Conservation (phyloP, 1,140 invertebrate genomes). For the Habropoda laboriosa region DNA sequence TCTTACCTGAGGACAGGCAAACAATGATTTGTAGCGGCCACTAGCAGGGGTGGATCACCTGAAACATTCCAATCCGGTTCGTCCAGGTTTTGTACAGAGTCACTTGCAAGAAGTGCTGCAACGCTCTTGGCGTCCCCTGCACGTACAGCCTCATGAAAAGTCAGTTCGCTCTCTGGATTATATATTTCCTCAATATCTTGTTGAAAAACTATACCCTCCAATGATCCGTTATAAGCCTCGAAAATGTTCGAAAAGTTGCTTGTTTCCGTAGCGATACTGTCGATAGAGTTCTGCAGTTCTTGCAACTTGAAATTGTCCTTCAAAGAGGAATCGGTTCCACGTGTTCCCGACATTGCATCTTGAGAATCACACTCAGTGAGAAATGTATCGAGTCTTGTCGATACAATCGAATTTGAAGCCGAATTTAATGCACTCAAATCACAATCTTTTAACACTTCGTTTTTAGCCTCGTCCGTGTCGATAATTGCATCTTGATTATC, state of each 20-base stretch:
- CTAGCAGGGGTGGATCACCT: constrained; percentile 78
- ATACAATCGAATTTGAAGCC: neutral
- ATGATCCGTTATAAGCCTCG: neutral
- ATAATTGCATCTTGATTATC: neutral
- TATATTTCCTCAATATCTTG: neutral
- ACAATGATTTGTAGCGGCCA: constrained; percentile 76
- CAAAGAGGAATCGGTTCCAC: neutral
- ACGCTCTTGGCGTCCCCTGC: constrained; percentile 69
- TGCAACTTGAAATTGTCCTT: constrained; percentile 13
- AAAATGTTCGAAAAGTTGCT: neutral
- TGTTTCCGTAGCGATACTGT: neutral
- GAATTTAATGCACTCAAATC: neutral
- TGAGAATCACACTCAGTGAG: neutral
- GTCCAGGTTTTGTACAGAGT: constrained; percentile 73
- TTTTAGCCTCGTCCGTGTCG: neutral
- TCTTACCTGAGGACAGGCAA: constrained; percentile 74
- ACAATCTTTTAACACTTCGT: neutral
- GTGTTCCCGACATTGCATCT: constrained; percentile 22
- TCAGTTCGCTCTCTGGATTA: constrained; percentile 23
- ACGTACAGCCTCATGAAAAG: constrained; percentile 75
- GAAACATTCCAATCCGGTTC: constrained; percentile 79
- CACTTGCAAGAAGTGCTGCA: constrained; percentile 66
- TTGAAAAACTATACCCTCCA: neutral
- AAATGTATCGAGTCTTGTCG: neutral
- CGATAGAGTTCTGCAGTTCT: constrained; percentile 13